Percentiles rank a stretch among this genome's conserved stretches.
Conservation (phyloP, 2,113 vertebrate genomes). For the Misgurnus mizolepis region DNA sequence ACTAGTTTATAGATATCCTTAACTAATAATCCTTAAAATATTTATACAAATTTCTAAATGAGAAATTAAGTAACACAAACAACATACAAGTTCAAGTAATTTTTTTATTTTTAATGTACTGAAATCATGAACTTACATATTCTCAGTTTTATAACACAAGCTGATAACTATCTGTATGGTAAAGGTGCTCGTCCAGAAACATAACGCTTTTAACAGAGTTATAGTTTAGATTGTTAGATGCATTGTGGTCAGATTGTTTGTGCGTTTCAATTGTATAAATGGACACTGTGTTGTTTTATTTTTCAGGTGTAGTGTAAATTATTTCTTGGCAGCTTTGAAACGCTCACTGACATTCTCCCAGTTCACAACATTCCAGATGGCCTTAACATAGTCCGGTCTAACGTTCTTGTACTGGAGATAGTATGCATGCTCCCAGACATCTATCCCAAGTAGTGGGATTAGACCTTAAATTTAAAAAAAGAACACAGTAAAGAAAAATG, state of each 20-base stretch:
- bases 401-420: constrained; percentile 99
- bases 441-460: constrained; percentile 92
- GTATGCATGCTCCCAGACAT: constrained; percentile 98
- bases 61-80: not conserved
- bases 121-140: constrained; percentile 25
- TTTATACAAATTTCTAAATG: not conserved
- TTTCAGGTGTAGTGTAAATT: constrained; percentile 42
- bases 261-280: constrained; percentile 1
- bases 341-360: constrained; percentile 92
- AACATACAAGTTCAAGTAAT: constrained; percentile 27
- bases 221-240: not conserved
- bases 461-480: constrained; percentile 77
- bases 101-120: constrained; percentile 42
- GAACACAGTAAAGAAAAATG: not conserved
- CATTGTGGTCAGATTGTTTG: constrained; percentile 11
- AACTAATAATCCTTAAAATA: too few species aligned
- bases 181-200: not conserved
- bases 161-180: not conserved
- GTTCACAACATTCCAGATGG: constrained; percentile 95
- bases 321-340: constrained; percentile 84
- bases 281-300: not conserved
- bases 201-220: not conserved
- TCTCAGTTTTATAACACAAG: not conserved
- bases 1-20: too few species aligned
- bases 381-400: constrained; percentile 94